Conservation (phyloP, 2,888 invertebrate genomes). For the Melangyna quadrimaculata region DNA sequence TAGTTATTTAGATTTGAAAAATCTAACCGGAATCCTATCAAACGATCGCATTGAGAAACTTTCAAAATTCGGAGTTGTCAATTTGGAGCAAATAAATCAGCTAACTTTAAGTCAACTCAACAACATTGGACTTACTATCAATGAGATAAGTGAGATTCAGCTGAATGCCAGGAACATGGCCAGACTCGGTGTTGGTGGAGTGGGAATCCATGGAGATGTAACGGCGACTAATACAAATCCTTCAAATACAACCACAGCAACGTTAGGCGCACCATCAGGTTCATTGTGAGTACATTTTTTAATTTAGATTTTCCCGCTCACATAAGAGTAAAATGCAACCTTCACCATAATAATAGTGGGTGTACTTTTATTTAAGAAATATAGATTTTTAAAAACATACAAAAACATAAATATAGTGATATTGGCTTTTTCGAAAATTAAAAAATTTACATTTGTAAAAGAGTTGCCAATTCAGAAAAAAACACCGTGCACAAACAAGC, state of each 20-base stretch:
- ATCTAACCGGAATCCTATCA: slow-evolving; percentile 83
- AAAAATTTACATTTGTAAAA: too few species aligned
- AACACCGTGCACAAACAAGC: background rate
- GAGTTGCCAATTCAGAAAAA: too few species aligned
- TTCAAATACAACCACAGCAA: background rate
- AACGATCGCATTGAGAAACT: slow-evolving; percentile 84
- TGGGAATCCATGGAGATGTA: slow-evolving; percentile 15
- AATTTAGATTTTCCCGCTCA: background rate
- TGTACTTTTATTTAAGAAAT: background rate
- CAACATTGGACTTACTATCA: slow-evolving; percentile 83
- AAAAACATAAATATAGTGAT: background rate
- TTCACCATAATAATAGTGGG: background rate
- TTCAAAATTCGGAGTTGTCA: slow-evolving; percentile 84
- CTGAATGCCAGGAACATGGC: slow-evolving; percentile 84
- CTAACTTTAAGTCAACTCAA: slow-evolving; percentile 84
- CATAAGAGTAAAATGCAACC: background rate
- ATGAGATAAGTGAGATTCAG: slow-evolving; percentile 85
- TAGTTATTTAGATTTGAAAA: slow-evolving; percentile 83
- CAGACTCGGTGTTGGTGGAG: slow-evolving; percentile 81
- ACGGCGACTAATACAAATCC: background rate
- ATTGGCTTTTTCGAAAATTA: background rate
- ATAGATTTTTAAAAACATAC: background rate
- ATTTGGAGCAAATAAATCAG: slow-evolving; percentile 84
- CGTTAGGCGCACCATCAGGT: background rate
- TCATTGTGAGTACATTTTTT: slow-evolving; percentile 44